phyloP scores from a whole-genome alignment of 2,797 vertebrate genomes.

The Cyprinodon diabolis region DNA sequence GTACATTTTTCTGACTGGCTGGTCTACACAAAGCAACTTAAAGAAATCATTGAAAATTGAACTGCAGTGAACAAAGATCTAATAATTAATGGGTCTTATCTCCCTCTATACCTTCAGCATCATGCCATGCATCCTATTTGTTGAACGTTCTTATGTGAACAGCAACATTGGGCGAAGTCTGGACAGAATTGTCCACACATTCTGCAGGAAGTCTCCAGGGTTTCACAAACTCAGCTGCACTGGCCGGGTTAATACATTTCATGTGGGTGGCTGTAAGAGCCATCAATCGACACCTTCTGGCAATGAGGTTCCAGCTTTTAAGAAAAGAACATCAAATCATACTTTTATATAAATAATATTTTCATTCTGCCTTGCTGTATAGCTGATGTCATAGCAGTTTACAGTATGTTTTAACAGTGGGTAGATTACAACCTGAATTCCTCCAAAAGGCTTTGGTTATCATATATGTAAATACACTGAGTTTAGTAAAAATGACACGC shows the following conservation, averaged over 20 bases:
- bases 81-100: neutral
- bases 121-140: constrained; percentile 2
- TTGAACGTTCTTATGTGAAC: neutral
- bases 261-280: constrained; percentile 11
- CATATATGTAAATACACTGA: too few relatives aligned
- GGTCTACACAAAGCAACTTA: neutral
- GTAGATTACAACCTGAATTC: too few relatives aligned
- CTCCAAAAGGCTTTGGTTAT: too few relatives aligned
- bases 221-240: constrained; percentile 10
- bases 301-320: neutral
- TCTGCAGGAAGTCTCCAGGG: constrained; percentile 13
- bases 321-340: neutral
- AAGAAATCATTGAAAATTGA: neutral
- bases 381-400: too few relatives aligned
- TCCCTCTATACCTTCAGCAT: neutral
- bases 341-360: neutral
- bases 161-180: constrained; percentile 8
- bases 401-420: too few relatives aligned
- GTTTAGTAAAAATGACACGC: too few relatives aligned
- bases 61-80: neutral
- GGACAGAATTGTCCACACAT: constrained; percentile 15
- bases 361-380: too few relatives aligned
- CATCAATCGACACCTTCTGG: neutral
- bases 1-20: neutral
- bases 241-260: constrained; percentile 2